phyloP scores from a whole-genome alignment of 2,888 invertebrate species.

The Nymphalis urticae region DNA sequence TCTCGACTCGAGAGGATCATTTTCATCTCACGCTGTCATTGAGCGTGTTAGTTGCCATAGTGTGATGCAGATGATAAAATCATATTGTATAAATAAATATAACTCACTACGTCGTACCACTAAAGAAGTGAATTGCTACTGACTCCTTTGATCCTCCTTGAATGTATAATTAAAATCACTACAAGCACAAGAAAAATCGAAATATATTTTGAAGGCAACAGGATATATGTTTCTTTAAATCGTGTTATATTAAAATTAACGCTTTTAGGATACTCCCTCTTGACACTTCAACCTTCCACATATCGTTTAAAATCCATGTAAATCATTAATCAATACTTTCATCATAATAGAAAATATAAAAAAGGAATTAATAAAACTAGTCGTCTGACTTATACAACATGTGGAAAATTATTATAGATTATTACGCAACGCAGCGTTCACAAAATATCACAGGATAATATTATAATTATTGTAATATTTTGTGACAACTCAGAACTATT shows the following conservation, averaged over 20 bases:
- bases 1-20: conserved; percentile 64
- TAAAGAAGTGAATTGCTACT: conserved; percentile 63
- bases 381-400: conserved; percentile 49
- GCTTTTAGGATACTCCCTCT: conserved; percentile 67
- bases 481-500: conserved; percentile 54
- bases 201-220: conserved; percentile 63
- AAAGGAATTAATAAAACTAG: not conserved
- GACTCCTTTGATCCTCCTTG: conserved; percentile 68
- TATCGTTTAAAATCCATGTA: conserved; percentile 46
- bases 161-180: conserved; percentile 61
- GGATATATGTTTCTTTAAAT: conserved; percentile 48
- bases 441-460: conserved; percentile 54
- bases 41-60: conserved; percentile 56
- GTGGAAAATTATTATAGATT: conserved; percentile 54
- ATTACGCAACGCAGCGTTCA: conserved; percentile 64
- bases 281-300: conserved; percentile 59
- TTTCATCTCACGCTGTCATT: conserved; percentile 65
- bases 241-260: conserved; percentile 40
- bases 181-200: conserved; percentile 67
- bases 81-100: conserved; percentile 59
- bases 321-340: too few relatives aligned
- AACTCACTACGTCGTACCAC: conserved; percentile 68
- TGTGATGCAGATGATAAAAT: conserved; percentile 62
- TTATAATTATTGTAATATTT: conserved; percentile 52
- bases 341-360: conserved; percentile 1